Evolutionary conservation across 2,888 invertebrate species (phyloP).

Genomic region (Xylophagus ater): DNA sequence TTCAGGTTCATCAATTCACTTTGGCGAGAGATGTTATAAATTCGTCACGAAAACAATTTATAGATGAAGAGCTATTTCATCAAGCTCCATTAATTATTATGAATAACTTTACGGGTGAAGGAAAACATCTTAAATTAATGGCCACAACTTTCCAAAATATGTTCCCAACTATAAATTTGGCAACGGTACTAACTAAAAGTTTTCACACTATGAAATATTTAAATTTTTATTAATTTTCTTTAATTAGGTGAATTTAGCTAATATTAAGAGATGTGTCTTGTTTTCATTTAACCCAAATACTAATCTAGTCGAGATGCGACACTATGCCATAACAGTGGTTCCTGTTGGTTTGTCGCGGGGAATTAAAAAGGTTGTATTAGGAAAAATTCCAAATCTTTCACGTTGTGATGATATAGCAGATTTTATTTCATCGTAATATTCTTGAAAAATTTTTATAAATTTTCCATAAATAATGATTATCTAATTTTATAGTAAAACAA

Average conservation of each 20-base stretch:
- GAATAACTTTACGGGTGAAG: constrained; percentile 84
- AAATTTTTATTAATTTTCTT: constrained; percentile 1
- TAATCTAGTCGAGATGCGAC: constrained; percentile 81
- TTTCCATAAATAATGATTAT: constrained; percentile 1
- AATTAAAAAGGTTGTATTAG: constrained; percentile 84
- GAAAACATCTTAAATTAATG: constrained; percentile 81
- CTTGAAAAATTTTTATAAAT: background rate
- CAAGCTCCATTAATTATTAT: constrained; percentile 83
- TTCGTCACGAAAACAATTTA: constrained; percentile 69
- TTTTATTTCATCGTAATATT: constrained; percentile 57
- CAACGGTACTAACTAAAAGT: constrained; percentile 69
- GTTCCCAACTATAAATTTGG: constrained; percentile 94
- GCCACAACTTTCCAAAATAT: constrained; percentile 95
- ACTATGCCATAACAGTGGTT: constrained; percentile 86
- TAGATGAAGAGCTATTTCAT: constrained; percentile 71
- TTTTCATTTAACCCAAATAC: constrained; percentile 79
- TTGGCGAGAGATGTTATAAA: constrained; percentile 79
- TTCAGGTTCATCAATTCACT: constrained; percentile 52
- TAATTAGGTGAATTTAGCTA: constrained; percentile 68
- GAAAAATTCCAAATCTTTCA: constrained; percentile 83
- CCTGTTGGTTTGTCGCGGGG: constrained; percentile 84
- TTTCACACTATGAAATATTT: constrained; percentile 4
- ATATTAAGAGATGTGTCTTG: constrained; percentile 78
- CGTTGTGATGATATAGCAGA: constrained; percentile 78
- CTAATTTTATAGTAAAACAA: constrained; percentile 34